These are phyloP conservation scores for Scaptomyza flava DNA, from an alignment of 2,888 invertebrate species.

Conservation along the genomic window DNA sequence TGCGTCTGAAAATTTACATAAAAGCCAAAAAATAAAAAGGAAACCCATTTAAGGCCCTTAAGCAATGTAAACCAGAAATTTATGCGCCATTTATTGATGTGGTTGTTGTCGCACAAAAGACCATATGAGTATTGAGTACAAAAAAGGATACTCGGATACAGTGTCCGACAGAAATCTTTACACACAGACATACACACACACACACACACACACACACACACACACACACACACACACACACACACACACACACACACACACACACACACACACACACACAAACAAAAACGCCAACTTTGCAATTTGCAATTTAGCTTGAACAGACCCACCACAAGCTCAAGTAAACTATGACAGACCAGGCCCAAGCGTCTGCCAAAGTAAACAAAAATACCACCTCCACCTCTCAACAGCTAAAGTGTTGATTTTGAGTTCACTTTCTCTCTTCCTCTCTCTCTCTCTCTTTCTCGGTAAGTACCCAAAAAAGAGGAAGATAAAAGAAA, in stretches of 20 bases:
- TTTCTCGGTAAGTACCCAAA: conserved; percentile 11
- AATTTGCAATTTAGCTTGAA: conserved; percentile 69
- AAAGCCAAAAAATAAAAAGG: background rate
- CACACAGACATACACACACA: background rate
- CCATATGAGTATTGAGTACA: conserved; percentile 13
- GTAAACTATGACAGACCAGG: conserved; percentile 52
- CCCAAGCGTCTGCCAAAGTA: conserved; percentile 17
- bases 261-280: conserved; percentile 13
- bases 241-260: conserved; percentile 25
- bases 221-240: background rate
- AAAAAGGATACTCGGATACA: conserved; percentile 16
- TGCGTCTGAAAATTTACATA: conserved; percentile 19
- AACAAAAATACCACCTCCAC: conserved; percentile 30
- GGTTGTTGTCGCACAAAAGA: conserved; percentile 24
- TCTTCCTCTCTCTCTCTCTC: conserved; percentile 12
- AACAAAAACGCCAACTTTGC: conserved; percentile 70
- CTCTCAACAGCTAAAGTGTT: conserved; percentile 52
- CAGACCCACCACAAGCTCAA: conserved; percentile 68
- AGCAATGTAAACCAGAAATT: conserved; percentile 40
- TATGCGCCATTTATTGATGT: conserved; percentile 26
- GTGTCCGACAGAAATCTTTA: background rate
- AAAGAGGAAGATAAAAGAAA: conserved; percentile 10
- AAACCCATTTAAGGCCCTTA: conserved; percentile 7
- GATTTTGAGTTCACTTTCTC: conserved; percentile 44
- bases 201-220: background rate